Evolutionary conservation across 2,888 invertebrate species (phyloP), one percentile per base, ranked within the genome.

Genomic region (Rapana venosa): DNA sequence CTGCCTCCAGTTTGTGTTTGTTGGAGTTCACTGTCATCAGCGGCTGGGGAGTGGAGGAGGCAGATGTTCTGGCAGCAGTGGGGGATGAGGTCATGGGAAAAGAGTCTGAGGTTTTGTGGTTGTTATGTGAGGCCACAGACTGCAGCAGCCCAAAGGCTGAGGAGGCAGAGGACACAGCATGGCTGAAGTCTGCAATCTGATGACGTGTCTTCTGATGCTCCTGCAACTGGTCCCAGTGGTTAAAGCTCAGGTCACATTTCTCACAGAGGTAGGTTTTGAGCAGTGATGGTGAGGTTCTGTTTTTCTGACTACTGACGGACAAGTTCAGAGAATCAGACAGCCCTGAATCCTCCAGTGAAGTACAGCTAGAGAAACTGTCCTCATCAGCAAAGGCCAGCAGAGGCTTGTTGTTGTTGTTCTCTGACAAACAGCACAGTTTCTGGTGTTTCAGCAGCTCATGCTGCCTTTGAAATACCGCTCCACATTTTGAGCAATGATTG

Each of bases 361-460:
- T 92, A 70, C 92, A 92, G 87, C 93, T 92, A 26, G 94, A 94
- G 87, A 94, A 94, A 90, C 94, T 94, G 88, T 94, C 94, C 26
- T 94, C 94, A 66, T 93, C 93, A 47, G 91, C 91, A 22, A 88
- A 90, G 17, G 91, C 89, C 13, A 92, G 90, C 17, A 93, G 93
- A 26, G 92, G 92, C 74, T 93, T 94, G 89, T 92, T 92, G 88
- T 92, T 92, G 79, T 92, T 92, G 56, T 90, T 90, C 88, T 92
- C 92, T 47, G 90, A 84, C 20, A 90, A 79, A 81, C 92, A 92
- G 20, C 91, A 89, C 70, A 86, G 88, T 36, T 92, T 92, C 91
- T 99, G 99, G 97, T 99, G 99, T 92, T 99, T 97, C 94, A 99
- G 99, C 89, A 99, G 97, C 96, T 99, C 99, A 96, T 99, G 99